These are phyloP conservation scores for Protodeltote pygarga DNA, from an alignment of 2,888 invertebrate species.

Conservation along the genomic window DNA sequence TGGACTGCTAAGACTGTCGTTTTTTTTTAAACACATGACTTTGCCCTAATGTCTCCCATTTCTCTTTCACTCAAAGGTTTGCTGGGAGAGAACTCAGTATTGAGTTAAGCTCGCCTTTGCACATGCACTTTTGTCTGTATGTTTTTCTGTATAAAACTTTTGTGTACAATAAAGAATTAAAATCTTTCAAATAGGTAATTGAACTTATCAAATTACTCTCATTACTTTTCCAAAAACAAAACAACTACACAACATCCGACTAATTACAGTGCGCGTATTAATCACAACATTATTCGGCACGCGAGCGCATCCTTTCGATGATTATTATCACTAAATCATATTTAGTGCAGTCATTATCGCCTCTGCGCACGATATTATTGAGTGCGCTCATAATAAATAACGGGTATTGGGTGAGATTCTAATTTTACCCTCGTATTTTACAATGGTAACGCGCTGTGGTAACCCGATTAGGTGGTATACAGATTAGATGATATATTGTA, in stretches of 20 bases:
- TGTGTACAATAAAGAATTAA: too few species aligned
- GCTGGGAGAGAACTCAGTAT: too few species aligned
- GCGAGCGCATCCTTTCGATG: conserved; percentile 58
- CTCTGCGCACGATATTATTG: conserved; percentile 54
- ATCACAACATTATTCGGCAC: conserved; percentile 52
- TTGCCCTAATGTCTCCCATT: too few species aligned
- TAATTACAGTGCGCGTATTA: conserved; percentile 52
- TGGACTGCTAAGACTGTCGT: too few species aligned
- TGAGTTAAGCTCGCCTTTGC: too few species aligned
- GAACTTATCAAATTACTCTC: too few species aligned
- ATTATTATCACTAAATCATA: conserved; percentile 74
- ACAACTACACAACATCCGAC: conserved; percentile 24
- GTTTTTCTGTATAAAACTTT: too few species aligned
- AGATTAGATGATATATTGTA: conserved; percentile 50
- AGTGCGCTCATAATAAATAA: conserved; percentile 67
- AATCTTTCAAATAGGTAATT: too few species aligned
- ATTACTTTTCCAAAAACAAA: conserved; percentile 17
- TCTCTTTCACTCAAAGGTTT: too few species aligned
- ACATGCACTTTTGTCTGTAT: too few species aligned
- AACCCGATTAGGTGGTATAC: conserved; percentile 47
- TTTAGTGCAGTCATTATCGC: conserved; percentile 77
- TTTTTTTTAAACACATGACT: too few species aligned
- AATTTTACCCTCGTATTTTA: conserved; percentile 63
- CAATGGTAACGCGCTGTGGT: conserved; percentile 47
- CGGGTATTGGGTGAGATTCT: conserved; percentile 61